These are phyloP conservation scores for Eupithecia abbreviata DNA, from an alignment of 2,888 invertebrate genomes.

Conservation along the genomic window DNA sequence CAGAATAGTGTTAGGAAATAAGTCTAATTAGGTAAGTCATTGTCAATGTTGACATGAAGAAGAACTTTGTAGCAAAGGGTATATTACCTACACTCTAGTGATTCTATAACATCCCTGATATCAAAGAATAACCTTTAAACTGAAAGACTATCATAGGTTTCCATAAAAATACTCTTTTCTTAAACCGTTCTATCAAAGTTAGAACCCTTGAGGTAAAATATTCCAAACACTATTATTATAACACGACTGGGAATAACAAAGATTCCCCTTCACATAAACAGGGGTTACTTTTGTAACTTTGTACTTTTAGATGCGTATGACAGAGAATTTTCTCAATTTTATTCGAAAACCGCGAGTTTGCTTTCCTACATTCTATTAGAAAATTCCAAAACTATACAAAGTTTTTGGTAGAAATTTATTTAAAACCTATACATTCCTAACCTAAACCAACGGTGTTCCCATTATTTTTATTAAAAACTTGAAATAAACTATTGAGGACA, in stretches of 20 bases:
- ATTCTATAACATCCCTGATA: neutral
- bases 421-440: neutral
- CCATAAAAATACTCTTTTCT: conserved; percentile 6
- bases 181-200: conserved; percentile 6
- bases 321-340: neutral
- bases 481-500: too few relatives aligned
- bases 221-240: conserved; percentile 12
- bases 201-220: conserved; percentile 14
- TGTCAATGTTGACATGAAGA: neutral
- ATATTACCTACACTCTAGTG: neutral
- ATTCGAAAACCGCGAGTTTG: neutral
- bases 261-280: conserved; percentile 1
- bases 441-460: neutral
- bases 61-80: neutral
- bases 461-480: neutral
- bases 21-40: neutral
- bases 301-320: neutral
- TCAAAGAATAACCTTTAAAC: neutral
- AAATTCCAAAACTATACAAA: neutral
- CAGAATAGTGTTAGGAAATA: neutral
- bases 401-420: neutral
- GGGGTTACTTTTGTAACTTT: conserved; percentile 14
- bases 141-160: conserved; percentile 3
- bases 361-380: neutral
- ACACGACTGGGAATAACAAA: conserved; percentile 12